phyloP scores from a whole-genome alignment of 2,888 invertebrate species.

The Luffia ferchaultella region DNA sequence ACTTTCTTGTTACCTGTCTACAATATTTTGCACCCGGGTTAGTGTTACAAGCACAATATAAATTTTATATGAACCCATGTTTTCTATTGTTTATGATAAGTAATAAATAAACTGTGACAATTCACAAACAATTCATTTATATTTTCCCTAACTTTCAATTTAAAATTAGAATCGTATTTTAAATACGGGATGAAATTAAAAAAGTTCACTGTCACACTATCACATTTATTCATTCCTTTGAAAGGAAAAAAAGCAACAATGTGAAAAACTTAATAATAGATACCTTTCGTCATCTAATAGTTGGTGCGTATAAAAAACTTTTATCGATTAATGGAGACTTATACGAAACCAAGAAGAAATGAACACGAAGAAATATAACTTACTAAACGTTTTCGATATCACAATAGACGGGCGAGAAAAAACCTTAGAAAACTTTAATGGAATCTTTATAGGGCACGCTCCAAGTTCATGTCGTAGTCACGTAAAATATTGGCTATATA shows the following conservation, averaged over 20 bases:
- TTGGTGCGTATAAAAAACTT: background rate
- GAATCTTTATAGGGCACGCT: slow-evolving; percentile 40
- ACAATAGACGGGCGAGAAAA: background rate
- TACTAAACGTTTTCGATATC: background rate
- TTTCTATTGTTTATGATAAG: too few relatives aligned
- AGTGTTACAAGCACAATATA: too few relatives aligned
- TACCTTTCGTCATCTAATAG: background rate
- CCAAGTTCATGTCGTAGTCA: slow-evolving; percentile 39
- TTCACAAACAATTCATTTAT: too few relatives aligned
- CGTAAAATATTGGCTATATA: slow-evolving; percentile 47
- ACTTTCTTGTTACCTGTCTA: too few relatives aligned
- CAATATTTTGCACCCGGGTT: too few relatives aligned
- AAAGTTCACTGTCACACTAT: too few relatives aligned
- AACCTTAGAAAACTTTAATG: slow-evolving; percentile 25
- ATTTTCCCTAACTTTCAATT: too few relatives aligned
- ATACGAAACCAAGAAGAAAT: background rate
- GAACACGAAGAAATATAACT: background rate
- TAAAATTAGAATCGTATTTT: too few relatives aligned
- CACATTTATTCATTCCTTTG: too few relatives aligned
- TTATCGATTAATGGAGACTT: background rate
- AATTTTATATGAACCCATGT: too few relatives aligned
- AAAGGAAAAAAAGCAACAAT: background rate
- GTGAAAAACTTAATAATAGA: background rate
- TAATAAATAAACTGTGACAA: too few relatives aligned
- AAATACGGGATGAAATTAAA: too few relatives aligned